Percentiles rank a stretch among this genome's conserved stretches.
These are phyloP conservation scores for Eilema caniola DNA, from an alignment of 2,888 invertebrate species.

Conservation along the genomic window DNA sequence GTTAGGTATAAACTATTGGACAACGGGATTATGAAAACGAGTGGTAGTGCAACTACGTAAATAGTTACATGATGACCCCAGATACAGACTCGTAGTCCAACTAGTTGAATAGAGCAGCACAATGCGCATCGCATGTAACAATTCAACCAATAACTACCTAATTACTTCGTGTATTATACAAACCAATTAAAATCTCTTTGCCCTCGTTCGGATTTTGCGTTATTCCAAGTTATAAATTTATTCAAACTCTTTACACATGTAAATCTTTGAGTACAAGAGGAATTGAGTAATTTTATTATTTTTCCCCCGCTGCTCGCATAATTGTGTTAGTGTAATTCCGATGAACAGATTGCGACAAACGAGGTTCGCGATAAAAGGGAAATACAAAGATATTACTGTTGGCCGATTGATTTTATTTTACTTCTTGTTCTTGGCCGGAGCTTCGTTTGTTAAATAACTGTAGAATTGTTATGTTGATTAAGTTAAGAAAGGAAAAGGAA, in stretches of 20 bases:
- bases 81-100: no score
- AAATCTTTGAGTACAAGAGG: slow-evolving; percentile 37
- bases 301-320: slow-evolving; percentile 53
- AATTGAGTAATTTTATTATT: slow-evolving; percentile 57
- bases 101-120: no score
- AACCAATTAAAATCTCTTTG: slow-evolving; percentile 20
- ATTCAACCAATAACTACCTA: slow-evolving; percentile 24
- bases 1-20: no score
- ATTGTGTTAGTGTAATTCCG: slow-evolving; percentile 67
- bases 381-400: slow-evolving; percentile 34
- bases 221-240: slow-evolving; percentile 42
- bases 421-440: slow-evolving; percentile 19
- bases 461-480: slow-evolving; percentile 13
- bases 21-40: no score
- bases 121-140: neutral
- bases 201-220: slow-evolving; percentile 33
- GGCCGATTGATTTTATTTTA: slow-evolving; percentile 27
- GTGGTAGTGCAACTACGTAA: no score
- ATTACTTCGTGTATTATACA: slow-evolving; percentile 32
- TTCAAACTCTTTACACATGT: slow-evolving; percentile 41
- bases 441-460: slow-evolving; percentile 10
- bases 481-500: neutral
- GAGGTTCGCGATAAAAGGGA: slow-evolving; percentile 54
- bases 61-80: no score
- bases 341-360: slow-evolving; percentile 67